These are phyloP conservation scores for Catharus bicknelli DNA, from an alignment of 2,113 vertebrate genomes.

Conservation along the genomic window DNA sequence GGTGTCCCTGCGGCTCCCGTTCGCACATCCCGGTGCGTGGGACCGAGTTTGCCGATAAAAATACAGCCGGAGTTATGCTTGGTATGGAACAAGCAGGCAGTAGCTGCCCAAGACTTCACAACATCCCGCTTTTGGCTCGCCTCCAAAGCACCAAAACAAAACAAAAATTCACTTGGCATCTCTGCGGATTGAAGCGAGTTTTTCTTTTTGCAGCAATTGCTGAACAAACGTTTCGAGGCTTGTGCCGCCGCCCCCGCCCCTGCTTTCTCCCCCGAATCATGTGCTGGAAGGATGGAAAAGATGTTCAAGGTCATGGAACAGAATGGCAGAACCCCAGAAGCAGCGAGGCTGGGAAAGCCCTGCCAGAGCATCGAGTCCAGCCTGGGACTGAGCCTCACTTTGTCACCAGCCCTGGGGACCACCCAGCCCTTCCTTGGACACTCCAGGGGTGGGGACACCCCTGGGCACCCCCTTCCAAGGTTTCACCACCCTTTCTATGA, in stretches of 20 bases:
- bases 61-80: slow-evolving; percentile 61
- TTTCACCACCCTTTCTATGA: background rate
- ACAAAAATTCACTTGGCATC: slow-evolving; percentile 39
- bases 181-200: slow-evolving; percentile 47
- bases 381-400: accelerated
- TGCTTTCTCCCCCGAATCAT: slow-evolving; percentile 12
- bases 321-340: background rate
- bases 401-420: background rate
- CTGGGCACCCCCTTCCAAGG: accelerated
- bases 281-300: background rate
- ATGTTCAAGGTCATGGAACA: slow-evolving; percentile 36
- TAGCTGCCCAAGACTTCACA: slow-evolving; percentile 43
- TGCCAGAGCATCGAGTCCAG: background rate
- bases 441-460: background rate
- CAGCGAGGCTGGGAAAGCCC: background rate
- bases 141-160: slow-evolving; percentile 41
- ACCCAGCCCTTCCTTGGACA: background rate
- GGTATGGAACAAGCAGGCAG: slow-evolving; percentile 60
- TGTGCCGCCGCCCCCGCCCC: slow-evolving; percentile 28
- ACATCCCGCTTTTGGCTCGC: slow-evolving; percentile 15
- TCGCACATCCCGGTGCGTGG: slow-evolving; percentile 28
- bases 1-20: background rate
- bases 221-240: slow-evolving; percentile 52
- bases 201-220: slow-evolving; percentile 33
- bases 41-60: slow-evolving; percentile 63